Base-by-base conservation (phyloP, 2,113 vertebrate genomes). In the Bujurquina vittata region DNA sequence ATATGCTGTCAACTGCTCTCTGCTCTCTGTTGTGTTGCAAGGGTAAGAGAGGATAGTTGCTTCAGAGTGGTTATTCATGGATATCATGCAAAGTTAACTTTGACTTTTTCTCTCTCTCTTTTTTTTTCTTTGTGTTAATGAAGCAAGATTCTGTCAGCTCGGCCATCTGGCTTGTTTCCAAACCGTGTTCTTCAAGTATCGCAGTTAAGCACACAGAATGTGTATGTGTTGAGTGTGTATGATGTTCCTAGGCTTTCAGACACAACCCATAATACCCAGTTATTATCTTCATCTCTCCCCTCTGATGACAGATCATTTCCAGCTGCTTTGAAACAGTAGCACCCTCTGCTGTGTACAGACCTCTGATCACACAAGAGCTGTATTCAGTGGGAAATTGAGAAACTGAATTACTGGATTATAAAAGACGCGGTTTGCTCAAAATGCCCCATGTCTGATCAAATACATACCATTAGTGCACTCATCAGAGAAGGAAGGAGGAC, bases 241-340 rank as follows among this genome's bases (percentile, higher is more conserved):
- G 77, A 86, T 84, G 77, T 57, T n/a, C 79, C 58, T 60, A 88
- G 91, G 87, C 86, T 89, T 91, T 89, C 84, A 85, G 72, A 92
- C 85, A 88, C 60, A 87, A 82, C 88, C 77, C 83, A 80, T 81
- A 90, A 91, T 82, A 84, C 78, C 72, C 61, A 79, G 89, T 88
- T 83, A 88, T 91, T 93, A 89, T 89, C 90, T 82, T 86, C 87
- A 81, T 63, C 79, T 46, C 77, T 80, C 55, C 77, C 56, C 49
- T 33, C 55, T 75, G 92, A 84, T 92, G 93, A 95, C 91, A 94
- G 90, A 74, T 88, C 29, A 61, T 81, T 93, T 95, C 92, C 91
- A 91, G 88, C 79, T 84, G 85, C 92, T 92, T 92, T 95, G 91
- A 94, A 95, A 95, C 90, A 81, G 83, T 81, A 94, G 90, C 83